Percentiles rank a stretch among this genome's conserved stretches.
Conservation (phyloP, 1,140 invertebrate species). For the Brachionus asplanchnoidis region DNA sequence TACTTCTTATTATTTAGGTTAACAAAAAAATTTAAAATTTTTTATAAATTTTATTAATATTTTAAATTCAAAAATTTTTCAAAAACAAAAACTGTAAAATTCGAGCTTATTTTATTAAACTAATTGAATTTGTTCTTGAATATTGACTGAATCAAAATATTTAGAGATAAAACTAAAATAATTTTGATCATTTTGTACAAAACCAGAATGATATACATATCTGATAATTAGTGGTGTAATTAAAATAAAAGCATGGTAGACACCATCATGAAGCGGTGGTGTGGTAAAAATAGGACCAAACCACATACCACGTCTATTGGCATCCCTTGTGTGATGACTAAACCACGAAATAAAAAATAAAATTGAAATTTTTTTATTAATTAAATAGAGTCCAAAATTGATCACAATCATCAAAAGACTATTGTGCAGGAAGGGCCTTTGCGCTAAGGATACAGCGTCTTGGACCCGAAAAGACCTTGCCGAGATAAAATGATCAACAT, state of each 20-base stretch:
- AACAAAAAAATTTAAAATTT: too few species aligned
- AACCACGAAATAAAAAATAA: slow-evolving; percentile 46
- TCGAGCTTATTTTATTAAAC: neutral
- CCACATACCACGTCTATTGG: slow-evolving; percentile 48
- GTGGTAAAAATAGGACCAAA: slow-evolving; percentile 48
- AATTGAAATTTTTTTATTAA: slow-evolving; percentile 29
- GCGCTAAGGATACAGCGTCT: slow-evolving; percentile 46
- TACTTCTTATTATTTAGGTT: too few species aligned
- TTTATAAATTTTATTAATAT: too few species aligned
- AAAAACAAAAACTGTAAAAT: neutral
- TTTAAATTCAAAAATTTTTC: neutral
- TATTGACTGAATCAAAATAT: neutral
- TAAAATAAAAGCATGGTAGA: neutral
- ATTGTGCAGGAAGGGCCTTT: slow-evolving; percentile 50
- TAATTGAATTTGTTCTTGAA: neutral
- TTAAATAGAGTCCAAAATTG: slow-evolving; percentile 37
- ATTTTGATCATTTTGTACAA: neutral
- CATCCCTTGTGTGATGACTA: slow-evolving; percentile 52
- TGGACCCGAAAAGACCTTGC: slow-evolving; percentile 48
- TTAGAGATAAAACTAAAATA: neutral
- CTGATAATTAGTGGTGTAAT: neutral
- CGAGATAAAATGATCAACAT: slow-evolving; percentile 51
- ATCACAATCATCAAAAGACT: slow-evolving; percentile 45
- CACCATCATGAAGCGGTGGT: slow-evolving; percentile 43
- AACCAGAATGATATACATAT: neutral